Conservation (phyloP, 2,797 vertebrate genomes). For the Synanceia verrucosa region DNA sequence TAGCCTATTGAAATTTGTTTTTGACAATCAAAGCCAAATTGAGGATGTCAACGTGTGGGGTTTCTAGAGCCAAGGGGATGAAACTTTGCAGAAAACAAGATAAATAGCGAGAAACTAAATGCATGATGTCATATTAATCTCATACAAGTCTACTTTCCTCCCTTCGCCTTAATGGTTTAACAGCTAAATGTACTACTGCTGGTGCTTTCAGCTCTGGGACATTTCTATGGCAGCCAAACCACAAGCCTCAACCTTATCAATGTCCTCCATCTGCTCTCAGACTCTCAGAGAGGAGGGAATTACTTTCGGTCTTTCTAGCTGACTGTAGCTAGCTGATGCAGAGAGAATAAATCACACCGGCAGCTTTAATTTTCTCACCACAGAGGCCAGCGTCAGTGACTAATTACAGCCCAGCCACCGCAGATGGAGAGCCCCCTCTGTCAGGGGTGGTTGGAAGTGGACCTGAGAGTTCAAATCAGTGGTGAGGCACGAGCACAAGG, state of each 20-base stretch:
- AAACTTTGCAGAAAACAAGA: neutral
- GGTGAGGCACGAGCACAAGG: constrained; percentile 9
- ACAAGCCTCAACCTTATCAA: neutral
- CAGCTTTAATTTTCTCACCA: constrained; percentile 54
- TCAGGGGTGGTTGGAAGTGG: constrained; percentile 29
- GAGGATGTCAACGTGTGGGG: neutral
- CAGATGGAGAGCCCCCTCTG: constrained; percentile 46
- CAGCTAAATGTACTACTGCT: neutral
- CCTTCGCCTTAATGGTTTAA: neutral
- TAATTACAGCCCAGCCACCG: constrained; percentile 41
- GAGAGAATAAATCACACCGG: constrained; percentile 45
- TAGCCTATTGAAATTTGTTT: neutral
- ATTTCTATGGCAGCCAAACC: constrained; percentile 1
- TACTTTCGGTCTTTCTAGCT: constrained; percentile 12
- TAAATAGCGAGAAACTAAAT: neutral
- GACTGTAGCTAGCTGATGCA: constrained; percentile 29
- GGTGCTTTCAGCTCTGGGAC: neutral
- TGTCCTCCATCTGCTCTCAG: constrained; percentile 5
- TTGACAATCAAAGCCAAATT: neutral
- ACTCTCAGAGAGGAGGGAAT: constrained; percentile 8
- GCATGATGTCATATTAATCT: neutral
- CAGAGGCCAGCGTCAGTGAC: constrained; percentile 47
- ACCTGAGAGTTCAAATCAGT: constrained; percentile 38
- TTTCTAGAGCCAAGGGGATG: neutral
- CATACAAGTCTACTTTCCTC: neutral